Conservation (phyloP, 2,797 vertebrate species). For the Periophthalmus magnuspinnatus region DNA sequence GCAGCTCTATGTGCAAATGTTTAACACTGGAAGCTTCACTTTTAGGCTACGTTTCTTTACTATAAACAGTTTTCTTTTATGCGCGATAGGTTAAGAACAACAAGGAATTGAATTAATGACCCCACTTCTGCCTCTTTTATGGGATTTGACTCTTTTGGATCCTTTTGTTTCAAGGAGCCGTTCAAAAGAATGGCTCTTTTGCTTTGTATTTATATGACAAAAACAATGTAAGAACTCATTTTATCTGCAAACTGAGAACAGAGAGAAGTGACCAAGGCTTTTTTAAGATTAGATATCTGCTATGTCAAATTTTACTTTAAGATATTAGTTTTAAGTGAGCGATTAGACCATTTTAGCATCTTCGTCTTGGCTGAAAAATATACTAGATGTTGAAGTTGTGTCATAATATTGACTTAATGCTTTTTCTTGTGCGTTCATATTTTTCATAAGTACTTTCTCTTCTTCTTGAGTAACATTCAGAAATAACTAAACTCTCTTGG, state of each 20-base stretch:
- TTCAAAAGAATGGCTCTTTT: too few species aligned
- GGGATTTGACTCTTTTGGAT: too few species aligned
- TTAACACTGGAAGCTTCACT: slow-evolving; percentile 34
- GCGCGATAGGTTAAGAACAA: slow-evolving; percentile 15
- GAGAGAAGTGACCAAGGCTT: too few species aligned
- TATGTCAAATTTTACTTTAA: too few species aligned
- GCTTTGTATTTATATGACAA: too few species aligned
- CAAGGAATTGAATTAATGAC: not conserved
- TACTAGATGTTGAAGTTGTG: not conserved
- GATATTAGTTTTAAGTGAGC: too few species aligned
- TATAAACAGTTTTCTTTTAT: not conserved
- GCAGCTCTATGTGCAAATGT: slow-evolving; percentile 51
- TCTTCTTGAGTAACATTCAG: not conserved
- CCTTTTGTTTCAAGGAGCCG: too few species aligned
- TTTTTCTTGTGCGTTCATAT: too few species aligned
- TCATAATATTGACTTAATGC: not conserved
- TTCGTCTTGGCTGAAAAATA: not conserved
- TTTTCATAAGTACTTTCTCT: not conserved
- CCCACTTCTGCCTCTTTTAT: too few species aligned
- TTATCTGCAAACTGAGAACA: too few species aligned
- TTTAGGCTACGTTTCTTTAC: not conserved
- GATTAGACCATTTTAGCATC: not conserved
- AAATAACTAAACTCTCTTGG: not conserved
- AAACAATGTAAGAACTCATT: too few species aligned
- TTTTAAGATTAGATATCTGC: too few species aligned